Evolutionary conservation across 2,113 vertebrate genomes (phyloP), one percentile per base, ranked within the genome.

Genomic region (Clinocottus analis): DNA sequence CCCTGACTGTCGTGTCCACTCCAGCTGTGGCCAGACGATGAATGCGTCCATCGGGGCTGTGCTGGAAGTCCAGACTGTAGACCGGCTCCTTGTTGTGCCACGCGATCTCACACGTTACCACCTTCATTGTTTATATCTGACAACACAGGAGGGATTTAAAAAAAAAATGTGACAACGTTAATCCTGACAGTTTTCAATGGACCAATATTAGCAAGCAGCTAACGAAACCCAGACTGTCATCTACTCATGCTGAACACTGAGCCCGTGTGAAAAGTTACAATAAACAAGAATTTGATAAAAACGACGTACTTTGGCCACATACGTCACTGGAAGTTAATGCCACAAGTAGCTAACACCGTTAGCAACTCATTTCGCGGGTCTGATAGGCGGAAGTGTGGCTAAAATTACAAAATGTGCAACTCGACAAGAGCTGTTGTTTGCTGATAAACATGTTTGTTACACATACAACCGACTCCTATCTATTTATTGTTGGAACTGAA

Each of bases 71-170:
- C 85, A 99, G 86, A 87, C 98, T 99, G 93, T 99, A 99, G 21
- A 99, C 96, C 0, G 98, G 98, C 86, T 99, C 97, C 83, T 98
- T 99, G 80, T 99, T 99, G 76, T 99, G 98, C 98, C 98, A 99
- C 0, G 96, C 97, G 25, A 99, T 99, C 66, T 99, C 98, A 90
- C 97, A 98, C 0, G 98, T 99, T 82, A 98, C 96, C 59, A 99
- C 96, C 90, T 99, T 99, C 98, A 99, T 99, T 0, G 16, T 33
- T n/a, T 9, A 14, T 51, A 8, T 39, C 7, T 16, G n/a, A 31
- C 43, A 43, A 45, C 31, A 75, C 8, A 2, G 7, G 55, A 19
- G 47, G 9, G 17, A n/a, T n/a, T n/a, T n/a, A n/a, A 1, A 10
- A 47, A 10, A 39, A 5, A 16, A 9, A 19, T 29, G 27, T 58